Base-by-base conservation (phyloP, 2,888 invertebrate genomes). In the Drosophila mayaguana region DNA sequence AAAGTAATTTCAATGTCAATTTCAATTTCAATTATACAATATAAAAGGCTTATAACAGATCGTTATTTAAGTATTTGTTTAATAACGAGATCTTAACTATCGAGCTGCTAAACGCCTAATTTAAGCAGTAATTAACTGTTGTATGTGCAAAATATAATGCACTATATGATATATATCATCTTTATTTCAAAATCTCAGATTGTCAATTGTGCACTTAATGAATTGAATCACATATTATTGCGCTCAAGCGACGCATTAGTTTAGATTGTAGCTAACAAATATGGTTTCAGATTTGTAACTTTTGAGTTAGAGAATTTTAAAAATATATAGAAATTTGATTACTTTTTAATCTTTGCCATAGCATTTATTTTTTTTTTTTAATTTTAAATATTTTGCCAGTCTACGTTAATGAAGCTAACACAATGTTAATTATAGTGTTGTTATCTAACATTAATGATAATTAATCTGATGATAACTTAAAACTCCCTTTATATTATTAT, bases 141-240 rank as follows among this genome's bases (percentile, higher is more conserved):
- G 22, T 36, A 12, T 25, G 16, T 14, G 11, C 14, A 32, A 16
- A 18, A 3, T 45, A 22, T 45, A 22, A 8, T 45, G 14, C n/a
- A 5, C 20, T 20, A 20, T 22, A n/a, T 32, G 11, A 32, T 32
- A 32, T 32, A 32, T 11, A 16, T 16, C 2, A 56, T 38, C 5
- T 46, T 28, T 22, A 20, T 20, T 32, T n/a, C 3, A 46, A 16
- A 48, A 20, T 56, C 14, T 4, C 12, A n/a, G 32, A 9, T 48
- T 14, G 14, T 36, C 20, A 55, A 38, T 63, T 46, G 2, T 28
- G 16, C 25, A 46, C 14, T 46, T 45, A 16, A 20, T 14, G 1
- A 38, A 55, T n/a, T 22, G n/a, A 45, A 36, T 63, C 55, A 55
- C 38, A 34, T 38, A 16, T 38, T 16, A 16, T 54, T 46, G 1